Percentiles rank a stretch among this genome's conserved stretches.
Evolutionary conservation across 1,140 invertebrate species (phyloP).

Genomic region (Hydropsyche tenuis): DNA sequence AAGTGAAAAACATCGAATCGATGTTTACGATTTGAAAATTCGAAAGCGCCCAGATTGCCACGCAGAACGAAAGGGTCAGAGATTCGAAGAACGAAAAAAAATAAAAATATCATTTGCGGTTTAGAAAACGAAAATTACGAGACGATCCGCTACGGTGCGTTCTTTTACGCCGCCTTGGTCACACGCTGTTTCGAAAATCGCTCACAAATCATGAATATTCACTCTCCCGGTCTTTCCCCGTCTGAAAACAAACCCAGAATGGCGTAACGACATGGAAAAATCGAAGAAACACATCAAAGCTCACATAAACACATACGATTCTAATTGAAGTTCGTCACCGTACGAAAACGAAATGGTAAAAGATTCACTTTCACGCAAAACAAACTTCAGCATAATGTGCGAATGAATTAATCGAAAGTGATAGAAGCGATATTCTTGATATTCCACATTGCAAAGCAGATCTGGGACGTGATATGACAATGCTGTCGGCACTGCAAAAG

Average conservation of each 20-base stretch:
- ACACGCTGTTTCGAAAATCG: constrained; percentile 27
- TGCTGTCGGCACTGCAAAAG: too few relatives aligned
- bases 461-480: not conserved
- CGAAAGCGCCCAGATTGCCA: too few relatives aligned
- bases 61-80: constrained; percentile 3
- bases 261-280: too few relatives aligned
- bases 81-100: not conserved
- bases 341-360: not conserved
- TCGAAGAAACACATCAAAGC: too few relatives aligned
- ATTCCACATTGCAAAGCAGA: too few relatives aligned
- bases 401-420: too few relatives aligned
- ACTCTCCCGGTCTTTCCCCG: not conserved
- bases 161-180: constrained; percentile 5
- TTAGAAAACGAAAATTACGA: constrained; percentile 32
- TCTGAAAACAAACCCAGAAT: too few relatives aligned
- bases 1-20: too few relatives aligned
- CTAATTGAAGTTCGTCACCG: too few relatives aligned
- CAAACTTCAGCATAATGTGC: not conserved
- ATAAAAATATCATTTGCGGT: not conserved
- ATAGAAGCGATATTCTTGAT: too few relatives aligned
- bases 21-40: too few relatives aligned
- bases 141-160: constrained; percentile 28
- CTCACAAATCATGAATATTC: constrained; percentile 15
- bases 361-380: constrained; percentile 23
- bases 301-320: too few relatives aligned